These are phyloP conservation scores for western clawed frog (Xenopus tropicalis) DNA, from an alignment of 2,113 vertebrate species.

Conservation along the genomic window UCB_Xtro_10.0 CM004446.2:112164501-112165000, in stretches of 20 bases:
- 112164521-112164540: slow-evolving; percentile 59
- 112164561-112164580: slow-evolving; percentile 57
- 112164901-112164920: no score
- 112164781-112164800: no score
- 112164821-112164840: no score
- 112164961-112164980: no score
- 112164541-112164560: slow-evolving; percentile 60
- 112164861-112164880: no score
- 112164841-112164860: no score
- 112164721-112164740: not conserved
- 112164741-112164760: slow-evolving; percentile 5
- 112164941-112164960: no score
- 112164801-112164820: no score
- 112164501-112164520: slow-evolving; percentile 56
- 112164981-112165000: no score
- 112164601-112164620: slow-evolving; percentile 42
- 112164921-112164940: no score
- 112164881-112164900: no score
- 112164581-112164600: slow-evolving; percentile 49
- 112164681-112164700: slow-evolving; percentile 58
- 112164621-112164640: slow-evolving; percentile 52
- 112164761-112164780: no score
- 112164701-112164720: slow-evolving; percentile 60
- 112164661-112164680: slow-evolving; percentile 59
- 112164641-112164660: slow-evolving; percentile 57